Base-by-base conservation (phyloP, 2,797 vertebrate species). In the Sternotherus odoratus region DNA sequence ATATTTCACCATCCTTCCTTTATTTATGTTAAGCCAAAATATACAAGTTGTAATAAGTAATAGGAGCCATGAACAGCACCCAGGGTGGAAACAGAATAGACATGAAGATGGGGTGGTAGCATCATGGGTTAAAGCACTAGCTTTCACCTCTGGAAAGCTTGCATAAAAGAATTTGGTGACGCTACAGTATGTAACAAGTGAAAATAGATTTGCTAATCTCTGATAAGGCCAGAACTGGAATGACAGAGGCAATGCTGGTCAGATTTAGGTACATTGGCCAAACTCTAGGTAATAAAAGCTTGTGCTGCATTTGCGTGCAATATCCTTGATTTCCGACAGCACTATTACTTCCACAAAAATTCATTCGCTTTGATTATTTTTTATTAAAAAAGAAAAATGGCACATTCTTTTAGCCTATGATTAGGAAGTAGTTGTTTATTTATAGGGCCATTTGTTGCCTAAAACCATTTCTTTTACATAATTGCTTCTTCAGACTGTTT, bases 401-500 rank as follows among this genome's bases (percentile, higher is more conserved):
- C 60, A 89, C 57, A 88, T 48, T 90, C 93, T 92, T 93, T 95
- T 90, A 85, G 23, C 56, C 84, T 63, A 54, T 94, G 94, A 97
- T 97, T 97, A 96, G 95, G 94, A 97, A 94, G 69, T 10, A 74
- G 83, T 94, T 36, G 66, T 94, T 98, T 98, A 97, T 98, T 98
- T 97, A 98, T 97, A 96, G 96, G 81, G 75, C 56, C 79, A 97
- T 98, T 97, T 96, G 83, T 95, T 96, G 96, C 87, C 87, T 88
- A 85, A 97, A 98, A 95, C 50, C 66, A 95, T 91, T 95, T 93
- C 75, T 97, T 97, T 77, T 86, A 81, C 96, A 96, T 96, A 98
- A 98, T 96, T 97, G 95, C 95, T 96, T 97, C 95, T 95, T 97
- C 89, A 91, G 90, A 97, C 91, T 93, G 92, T 96, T 98, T 98